Base-by-base conservation (phyloP, 2,888 invertebrate species). In the Aspidapion aeneum region DNA sequence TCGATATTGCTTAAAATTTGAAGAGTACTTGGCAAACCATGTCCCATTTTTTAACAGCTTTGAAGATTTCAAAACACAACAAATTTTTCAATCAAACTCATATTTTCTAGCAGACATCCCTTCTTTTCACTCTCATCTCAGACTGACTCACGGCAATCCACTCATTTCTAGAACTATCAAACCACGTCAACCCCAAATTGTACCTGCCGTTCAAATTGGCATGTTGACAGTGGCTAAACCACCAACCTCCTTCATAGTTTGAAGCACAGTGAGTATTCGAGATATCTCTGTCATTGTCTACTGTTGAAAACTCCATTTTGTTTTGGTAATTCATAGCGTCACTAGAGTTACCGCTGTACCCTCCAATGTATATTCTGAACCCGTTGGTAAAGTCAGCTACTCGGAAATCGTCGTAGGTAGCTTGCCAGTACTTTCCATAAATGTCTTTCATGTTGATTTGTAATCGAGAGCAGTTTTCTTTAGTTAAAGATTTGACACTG, bases 191-290 rank as follows among this genome's bases (percentile, higher is more conserved):
- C 0, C 96, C 96, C 49, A 94, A 84, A 67, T 90, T 90, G 78
- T 93, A 95, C 71, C 91, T 88, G 5, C 96, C 96, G 78, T 96
- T 96, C 66, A 96, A 86, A 82, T 96, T 96, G 22, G 93, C 93
- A 75, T 94, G 94, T 78, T 96, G 96, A 81, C 96, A 96, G 78
- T 95, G 94, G 66, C 94, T 93, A 82, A 92, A 96, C 96, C 96
- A 96, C 96, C 96, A 96, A 20, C 96, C 96, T 12, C 95, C 93
- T 76, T 93, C 93, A 82, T 96, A 96, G 81, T 93, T 94, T 68
- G 87, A 90, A 22, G 96, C 96, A 82, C 96, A 96, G 79, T 96
- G 90, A 9, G 93, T 92, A 77, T 91, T 88, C 63, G 94, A 94
- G 70, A 90, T 91, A 76, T 97, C 96, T 73, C 94, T 86, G 78